Evolutionary conservation across 2,113 vertebrate genomes (phyloP).

Genomic region (Scytalopus superciliaris): DNA sequence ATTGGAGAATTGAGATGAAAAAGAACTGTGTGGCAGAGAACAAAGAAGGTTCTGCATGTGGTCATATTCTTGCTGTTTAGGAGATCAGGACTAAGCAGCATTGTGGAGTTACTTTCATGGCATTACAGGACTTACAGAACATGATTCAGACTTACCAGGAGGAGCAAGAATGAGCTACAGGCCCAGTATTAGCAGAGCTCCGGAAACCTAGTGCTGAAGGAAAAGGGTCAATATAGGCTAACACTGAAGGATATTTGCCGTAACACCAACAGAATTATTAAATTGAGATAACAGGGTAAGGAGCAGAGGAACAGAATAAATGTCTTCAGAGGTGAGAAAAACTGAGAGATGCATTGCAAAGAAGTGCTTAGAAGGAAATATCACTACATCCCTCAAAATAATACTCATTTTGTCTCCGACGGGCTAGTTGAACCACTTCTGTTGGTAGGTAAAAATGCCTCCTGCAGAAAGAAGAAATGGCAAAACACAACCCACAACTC

Average conservation of each 20-base stretch:
- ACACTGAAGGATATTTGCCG: neutral
- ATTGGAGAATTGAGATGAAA: neutral
- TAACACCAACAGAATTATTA: neutral
- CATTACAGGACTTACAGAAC: neutral
- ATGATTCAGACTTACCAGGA: neutral
- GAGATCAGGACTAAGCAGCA: neutral
- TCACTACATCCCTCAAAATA: neutral
- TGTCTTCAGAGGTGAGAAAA: neutral
- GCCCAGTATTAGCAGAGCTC: neutral
- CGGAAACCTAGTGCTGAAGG: neutral
- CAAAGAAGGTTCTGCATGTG: neutral
- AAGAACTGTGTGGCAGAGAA: neutral
- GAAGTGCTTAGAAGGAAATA: neutral
- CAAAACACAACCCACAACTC: neutral
- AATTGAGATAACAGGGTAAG: neutral
- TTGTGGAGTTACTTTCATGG: neutral
- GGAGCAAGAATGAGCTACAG: neutral
- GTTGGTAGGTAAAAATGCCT: neutral
- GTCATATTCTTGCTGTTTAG: neutral
- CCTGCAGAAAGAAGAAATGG: neutral
- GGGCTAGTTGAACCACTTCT: neutral
- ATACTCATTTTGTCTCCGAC: neutral
- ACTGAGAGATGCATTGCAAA: neutral
- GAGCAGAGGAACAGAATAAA: neutral
- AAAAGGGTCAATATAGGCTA: neutral